Evolutionary conservation across 2,888 invertebrate genomes (phyloP), one percentile per base, ranked within the genome.

Genomic region (Arge pagana): DNA sequence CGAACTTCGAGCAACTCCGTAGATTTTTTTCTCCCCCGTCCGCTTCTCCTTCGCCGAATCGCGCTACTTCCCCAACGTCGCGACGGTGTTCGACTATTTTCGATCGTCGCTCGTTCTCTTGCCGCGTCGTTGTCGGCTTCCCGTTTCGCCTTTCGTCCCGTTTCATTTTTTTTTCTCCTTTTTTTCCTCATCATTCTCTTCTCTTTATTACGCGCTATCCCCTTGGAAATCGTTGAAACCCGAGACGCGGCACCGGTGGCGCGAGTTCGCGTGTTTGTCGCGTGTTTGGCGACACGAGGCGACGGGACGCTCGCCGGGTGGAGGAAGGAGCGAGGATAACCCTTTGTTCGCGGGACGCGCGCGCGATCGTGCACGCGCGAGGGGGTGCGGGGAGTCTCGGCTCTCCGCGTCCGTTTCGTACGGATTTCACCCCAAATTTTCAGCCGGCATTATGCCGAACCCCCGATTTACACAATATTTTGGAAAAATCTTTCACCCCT

Each of bases 401-500:
- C 40, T 49, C 39, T 36, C 30, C 16, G 50, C 40, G 45, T 15
- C 42, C 40, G 26, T 50, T 70, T 74, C 70, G 66, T 56, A 52
- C 64, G 62, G 52, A 63, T 67, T 67, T 73, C 68, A 70, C 70
- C 72, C 74, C 71, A 65, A 10, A n/a, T 21, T 39, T 18, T 39
- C 10, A 39, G 3, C 13, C 4, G 11, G 11, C 6, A 58, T 26
- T 58, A 30, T 55, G 26, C 56, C 13, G n/a, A 56, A 56, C 54
- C 58, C 59, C 60, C 68, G 75, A 74, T 76, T 76, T 76, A 75
- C 76, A 76, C 76, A 76, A 76, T 76, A 76, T 76, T 76, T 76
- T 76, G 76, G 76, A 76, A 50, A 36, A 76, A 74, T 73, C 74
- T 68, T 74, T 72, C 49, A 48, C 57, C 63, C 61, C 53, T 54